Evolutionary conservation across 30 jellyfish, hydroid and myxozoan genomes (phyloP).

Genomic region (Cassiopea xamachana): DNA sequence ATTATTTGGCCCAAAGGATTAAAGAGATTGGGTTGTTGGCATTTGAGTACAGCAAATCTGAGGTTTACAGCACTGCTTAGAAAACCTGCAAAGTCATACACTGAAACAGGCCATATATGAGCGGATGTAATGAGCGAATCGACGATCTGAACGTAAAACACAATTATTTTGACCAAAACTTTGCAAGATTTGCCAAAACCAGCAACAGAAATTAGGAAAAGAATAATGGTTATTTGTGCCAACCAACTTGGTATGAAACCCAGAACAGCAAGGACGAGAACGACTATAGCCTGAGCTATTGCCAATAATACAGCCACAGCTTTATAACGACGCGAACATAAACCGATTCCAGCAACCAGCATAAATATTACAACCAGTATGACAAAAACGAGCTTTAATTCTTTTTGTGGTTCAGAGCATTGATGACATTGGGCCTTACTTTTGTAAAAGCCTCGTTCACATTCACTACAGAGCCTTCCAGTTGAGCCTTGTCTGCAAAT

Average conservation of each 20-base stretch:
- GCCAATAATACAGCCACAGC: slow-evolving; percentile 29
- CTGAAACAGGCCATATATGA: slow-evolving; percentile 65
- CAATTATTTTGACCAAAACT: slow-evolving; percentile 60
- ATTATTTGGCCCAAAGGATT: slow-evolving; percentile 29
- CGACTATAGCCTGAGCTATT: slow-evolving; percentile 33
- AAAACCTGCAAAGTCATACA: slow-evolving; percentile 28
- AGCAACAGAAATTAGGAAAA: slow-evolving; percentile 49
- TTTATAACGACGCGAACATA: slow-evolving; percentile 7
- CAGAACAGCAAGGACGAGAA: slow-evolving; percentile 45
- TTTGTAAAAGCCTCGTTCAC: slow-evolving; percentile 52
- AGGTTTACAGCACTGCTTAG: slow-evolving; percentile 55
- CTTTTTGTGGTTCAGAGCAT: slow-evolving; percentile 21
- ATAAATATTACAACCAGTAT: background rate
- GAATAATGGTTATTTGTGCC: slow-evolving; percentile 40
- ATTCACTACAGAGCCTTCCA: slow-evolving; percentile 54
- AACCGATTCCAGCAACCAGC: slow-evolving; percentile 18
- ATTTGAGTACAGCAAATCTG: slow-evolving; percentile 42
- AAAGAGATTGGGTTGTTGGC: slow-evolving; percentile 40
- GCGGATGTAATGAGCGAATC: slow-evolving; percentile 60
- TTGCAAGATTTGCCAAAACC: slow-evolving; percentile 63
- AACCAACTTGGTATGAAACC: slow-evolving; percentile 71
- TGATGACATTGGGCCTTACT: slow-evolving; percentile 28
- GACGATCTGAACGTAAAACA: slow-evolving; percentile 58
- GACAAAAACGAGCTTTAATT: background rate
- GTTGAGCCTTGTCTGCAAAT: slow-evolving; percentile 52